Evolutionary conservation across 2,113 vertebrate genomes (phyloP).

Genomic region (Peromyscus polionotus): DNA sequence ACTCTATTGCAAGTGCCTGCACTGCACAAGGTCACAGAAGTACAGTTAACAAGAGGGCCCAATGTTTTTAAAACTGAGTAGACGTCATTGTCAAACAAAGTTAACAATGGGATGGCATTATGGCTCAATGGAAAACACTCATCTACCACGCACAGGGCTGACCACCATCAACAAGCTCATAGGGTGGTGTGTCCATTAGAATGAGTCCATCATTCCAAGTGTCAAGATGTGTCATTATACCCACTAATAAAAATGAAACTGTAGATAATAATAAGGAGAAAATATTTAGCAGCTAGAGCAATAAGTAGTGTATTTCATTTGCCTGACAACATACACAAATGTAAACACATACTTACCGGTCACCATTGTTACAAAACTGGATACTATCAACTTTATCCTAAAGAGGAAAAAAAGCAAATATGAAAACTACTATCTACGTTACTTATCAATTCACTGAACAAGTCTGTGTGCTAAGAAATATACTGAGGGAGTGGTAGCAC

Average conservation of each 20-base stretch:
- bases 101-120: background rate
- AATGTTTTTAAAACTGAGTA: background rate
- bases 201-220: background rate
- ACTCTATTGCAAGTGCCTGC: background rate
- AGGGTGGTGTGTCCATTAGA: no score
- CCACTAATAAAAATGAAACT: background rate
- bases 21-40: background rate
- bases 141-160: background rate
- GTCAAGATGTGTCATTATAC: background rate
- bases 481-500: background rate
- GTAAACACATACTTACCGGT: slow-evolving; percentile 90
- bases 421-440: slow-evolving; percentile 5
- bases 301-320: background rate
- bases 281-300: background rate
- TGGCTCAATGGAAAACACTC: background rate
- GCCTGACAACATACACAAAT: background rate
- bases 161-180: background rate
- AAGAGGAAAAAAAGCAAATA: slow-evolving; percentile 12
- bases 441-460: background rate
- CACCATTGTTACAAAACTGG: slow-evolving; percentile 95
- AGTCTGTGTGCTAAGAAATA: background rate
- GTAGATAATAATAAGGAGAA: background rate
- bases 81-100: background rate
- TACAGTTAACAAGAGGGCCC: background rate
- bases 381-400: slow-evolving; percentile 99